These are phyloP conservation scores for Xiphorhynchus erythropygius DNA, from an alignment of 2,797 vertebrate species.

Conservation along the genomic window DNA sequence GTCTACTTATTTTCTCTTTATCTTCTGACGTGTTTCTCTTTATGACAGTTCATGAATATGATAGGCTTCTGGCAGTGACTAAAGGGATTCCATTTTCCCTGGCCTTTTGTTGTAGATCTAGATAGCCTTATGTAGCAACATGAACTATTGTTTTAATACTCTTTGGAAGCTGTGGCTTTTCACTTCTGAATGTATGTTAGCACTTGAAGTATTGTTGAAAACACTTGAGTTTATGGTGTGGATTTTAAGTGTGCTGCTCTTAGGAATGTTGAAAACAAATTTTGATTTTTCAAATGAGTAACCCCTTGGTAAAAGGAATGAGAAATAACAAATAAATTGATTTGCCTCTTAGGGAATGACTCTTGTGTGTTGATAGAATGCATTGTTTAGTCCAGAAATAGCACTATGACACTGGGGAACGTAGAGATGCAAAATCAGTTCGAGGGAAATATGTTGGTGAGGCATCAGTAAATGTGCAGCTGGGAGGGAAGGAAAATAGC, in stretches of 20 bases:
- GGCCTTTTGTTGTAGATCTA: neutral
- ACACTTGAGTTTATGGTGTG: neutral
- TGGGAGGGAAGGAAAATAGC: neutral
- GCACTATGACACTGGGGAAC: neutral
- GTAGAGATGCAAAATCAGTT: neutral
- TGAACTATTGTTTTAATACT: slow-evolving; percentile 13
- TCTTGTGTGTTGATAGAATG: neutral
- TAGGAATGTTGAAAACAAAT: neutral
- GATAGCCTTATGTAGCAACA: neutral
- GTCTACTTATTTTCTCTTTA: neutral
- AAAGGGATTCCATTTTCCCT: neutral
- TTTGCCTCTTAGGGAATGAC: neutral
- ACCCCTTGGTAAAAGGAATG: neutral
- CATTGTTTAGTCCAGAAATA: neutral
- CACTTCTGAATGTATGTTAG: fast-evolving
- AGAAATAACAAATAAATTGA: neutral
- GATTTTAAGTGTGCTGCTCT: neutral
- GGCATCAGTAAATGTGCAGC: neutral
- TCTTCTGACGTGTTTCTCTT: neutral
- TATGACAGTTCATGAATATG: neutral
- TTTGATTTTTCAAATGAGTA: neutral
- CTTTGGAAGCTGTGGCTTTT: neutral
- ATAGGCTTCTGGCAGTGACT: neutral
- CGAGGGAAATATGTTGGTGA: neutral
- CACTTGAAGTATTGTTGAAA: neutral